These are phyloP conservation scores for Pangasius sanitwongsei DNA, from an alignment of 2,797 vertebrate genomes.

Conservation along the genomic window DNA sequence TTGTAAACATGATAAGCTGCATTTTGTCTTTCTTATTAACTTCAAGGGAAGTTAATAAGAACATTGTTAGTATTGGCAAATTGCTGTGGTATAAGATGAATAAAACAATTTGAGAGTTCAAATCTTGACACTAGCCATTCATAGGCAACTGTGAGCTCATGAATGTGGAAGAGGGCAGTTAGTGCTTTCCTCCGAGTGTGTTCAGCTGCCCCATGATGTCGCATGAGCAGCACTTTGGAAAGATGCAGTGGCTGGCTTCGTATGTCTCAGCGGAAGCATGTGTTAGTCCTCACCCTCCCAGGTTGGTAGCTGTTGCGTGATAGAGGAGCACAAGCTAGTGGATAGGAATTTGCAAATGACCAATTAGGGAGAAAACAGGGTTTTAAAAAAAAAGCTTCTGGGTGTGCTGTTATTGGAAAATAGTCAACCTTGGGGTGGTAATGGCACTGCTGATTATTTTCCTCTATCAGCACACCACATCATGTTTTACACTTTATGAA, in stretches of 20 bases:
- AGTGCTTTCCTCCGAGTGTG: background rate
- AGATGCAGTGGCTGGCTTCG: background rate
- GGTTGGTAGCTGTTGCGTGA: background rate
- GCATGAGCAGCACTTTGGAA: background rate
- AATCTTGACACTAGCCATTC: background rate
- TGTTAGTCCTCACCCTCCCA: background rate
- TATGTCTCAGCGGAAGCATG: background rate
- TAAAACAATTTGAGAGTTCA: background rate
- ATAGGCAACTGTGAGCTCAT: background rate
- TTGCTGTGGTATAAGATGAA: background rate
- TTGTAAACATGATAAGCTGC: background rate
- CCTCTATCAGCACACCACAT: background rate
- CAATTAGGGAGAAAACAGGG: background rate
- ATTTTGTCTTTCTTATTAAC: background rate
- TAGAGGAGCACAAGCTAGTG: background rate
- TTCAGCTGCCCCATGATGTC: conserved; percentile 2
- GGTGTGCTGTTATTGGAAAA: background rate
- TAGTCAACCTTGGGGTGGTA: background rate
- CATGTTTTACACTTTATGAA: background rate
- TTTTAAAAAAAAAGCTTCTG: background rate
- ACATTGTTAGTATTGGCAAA: background rate
- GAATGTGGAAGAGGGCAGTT: background rate
- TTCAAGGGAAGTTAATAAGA: background rate
- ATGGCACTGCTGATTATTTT: background rate
- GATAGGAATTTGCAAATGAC: background rate